Percentiles rank a stretch among this genome's conserved stretches.
phyloP scores from a whole-genome alignment of 2,113 vertebrate species.

The Laterallus jamaicensis region DNA sequence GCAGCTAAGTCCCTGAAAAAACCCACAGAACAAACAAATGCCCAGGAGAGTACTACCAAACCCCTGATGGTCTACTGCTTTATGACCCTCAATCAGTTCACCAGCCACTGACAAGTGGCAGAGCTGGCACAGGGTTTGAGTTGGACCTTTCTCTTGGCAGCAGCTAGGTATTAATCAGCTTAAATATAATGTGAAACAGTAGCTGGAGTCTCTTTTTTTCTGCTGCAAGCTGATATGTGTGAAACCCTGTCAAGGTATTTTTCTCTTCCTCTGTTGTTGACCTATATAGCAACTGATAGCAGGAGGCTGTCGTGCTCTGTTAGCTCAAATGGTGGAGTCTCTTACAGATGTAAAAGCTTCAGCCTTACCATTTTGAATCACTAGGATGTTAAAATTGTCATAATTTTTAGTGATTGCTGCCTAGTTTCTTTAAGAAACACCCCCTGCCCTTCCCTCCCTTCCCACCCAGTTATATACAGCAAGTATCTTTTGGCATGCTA shows the following conservation, averaged over 20 bases:
- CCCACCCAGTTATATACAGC: not conserved
- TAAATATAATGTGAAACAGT: not conserved
- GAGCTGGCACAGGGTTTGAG: not conserved
- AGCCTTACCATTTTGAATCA: not conserved
- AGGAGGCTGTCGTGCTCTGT: not conserved
- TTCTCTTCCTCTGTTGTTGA: not conserved
- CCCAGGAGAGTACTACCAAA: not conserved
- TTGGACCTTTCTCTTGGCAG: not conserved
- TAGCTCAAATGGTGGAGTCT: not conserved
- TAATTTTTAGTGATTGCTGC: not conserved
- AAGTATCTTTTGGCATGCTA: not conserved
- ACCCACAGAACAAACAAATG: not conserved
- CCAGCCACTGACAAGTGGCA: not conserved
- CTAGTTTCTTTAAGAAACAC: not conserved
- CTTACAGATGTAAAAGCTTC: not conserved
- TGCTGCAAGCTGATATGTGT: not conserved
- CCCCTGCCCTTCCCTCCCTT: not conserved
- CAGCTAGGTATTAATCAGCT: not conserved
- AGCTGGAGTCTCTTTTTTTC: not conserved
- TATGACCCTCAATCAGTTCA: not conserved
- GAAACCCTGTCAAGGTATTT: constrained; percentile 2
- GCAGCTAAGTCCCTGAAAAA: not conserved
- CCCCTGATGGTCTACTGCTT: not conserved
- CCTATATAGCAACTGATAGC: not conserved
- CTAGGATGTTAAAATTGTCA: not conserved